Base-by-base conservation (phyloP, 2,888 invertebrate species). In the Hedychridium roseum region DNA sequence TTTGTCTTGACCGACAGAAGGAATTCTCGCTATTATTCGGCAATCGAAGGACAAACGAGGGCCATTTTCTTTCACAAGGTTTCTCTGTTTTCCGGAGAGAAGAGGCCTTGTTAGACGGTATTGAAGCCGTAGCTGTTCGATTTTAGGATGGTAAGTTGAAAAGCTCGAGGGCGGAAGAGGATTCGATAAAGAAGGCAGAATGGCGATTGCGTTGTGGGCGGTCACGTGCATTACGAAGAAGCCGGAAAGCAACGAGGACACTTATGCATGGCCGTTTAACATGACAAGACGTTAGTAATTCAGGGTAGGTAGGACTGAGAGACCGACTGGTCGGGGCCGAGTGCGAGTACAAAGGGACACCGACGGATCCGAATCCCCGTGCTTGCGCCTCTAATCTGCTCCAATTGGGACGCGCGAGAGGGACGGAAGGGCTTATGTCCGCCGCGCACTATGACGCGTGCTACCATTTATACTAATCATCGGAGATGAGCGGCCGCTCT, bases 401-500 rank as follows among this genome's bases (percentile, higher is more conserved):
- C 64, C 76, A 78, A 78, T 78, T 77, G 75, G 70, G 49, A 52
- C 43, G 56, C 31, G 3, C n/a, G 44, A 49, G 52, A 55, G 50
- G 57, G 61, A 43, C 50, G 61, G 64, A 67, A 61, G 64, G 57
- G 52, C 63, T 56, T 55, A 63, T 59, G 67, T 67, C 60, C 56
- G 53, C 63, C 45, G 50, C 61, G 55, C 57, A 57, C 66, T 56
- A 74, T 71, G 74, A 76, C 78, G 77, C 75, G 78, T 74, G 76
- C 77, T 74, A 70, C 74, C 76, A 73, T 78, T 78, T 77, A 76
- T 76, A 66, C 77, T 76, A 78, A 78, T 78, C 75, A 75, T 74
- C 69, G 67, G 62, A 60, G 56, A 57, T 58, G 58, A 62, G 64
- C 68, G 65, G 66, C 71, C 64, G 67, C 67, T 68, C 66, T 69